Conservation (phyloP, 2,888 invertebrate species). For the Eilema caniola region DNA sequence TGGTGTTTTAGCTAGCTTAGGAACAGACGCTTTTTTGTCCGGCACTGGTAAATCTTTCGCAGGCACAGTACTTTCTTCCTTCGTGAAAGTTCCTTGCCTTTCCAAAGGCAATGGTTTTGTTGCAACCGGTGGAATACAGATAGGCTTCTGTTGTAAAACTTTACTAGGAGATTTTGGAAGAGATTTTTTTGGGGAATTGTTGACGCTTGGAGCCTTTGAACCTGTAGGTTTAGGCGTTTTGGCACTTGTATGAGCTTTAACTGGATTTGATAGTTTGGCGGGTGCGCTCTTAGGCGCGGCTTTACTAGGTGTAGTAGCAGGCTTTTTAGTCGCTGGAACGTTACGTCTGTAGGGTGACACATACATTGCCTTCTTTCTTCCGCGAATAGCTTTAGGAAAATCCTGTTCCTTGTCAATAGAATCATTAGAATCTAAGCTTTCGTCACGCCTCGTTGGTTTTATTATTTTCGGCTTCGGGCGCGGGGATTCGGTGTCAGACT, state of each 20-base stretch:
- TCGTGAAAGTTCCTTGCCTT: constrained; percentile 96
- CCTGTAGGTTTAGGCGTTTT: constrained; percentile 64
- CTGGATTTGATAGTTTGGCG: constrained; percentile 51
- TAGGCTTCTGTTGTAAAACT: constrained; percentile 58
- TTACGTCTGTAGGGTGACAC: constrained; percentile 86
- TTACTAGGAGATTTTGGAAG: constrained; percentile 70
- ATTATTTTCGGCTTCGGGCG: constrained; percentile 87
- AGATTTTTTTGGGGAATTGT: constrained; percentile 76
- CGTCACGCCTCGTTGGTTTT: constrained; percentile 82
- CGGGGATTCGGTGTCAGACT: constrained; percentile 76
- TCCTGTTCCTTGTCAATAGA: constrained; percentile 77
- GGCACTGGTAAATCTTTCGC: constrained; percentile 73
- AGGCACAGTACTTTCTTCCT: constrained; percentile 89
- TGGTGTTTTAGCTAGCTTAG: constrained; percentile 61
- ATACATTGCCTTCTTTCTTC: constrained; percentile 90
- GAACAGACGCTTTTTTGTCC: constrained; percentile 62
- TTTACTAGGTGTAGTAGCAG: constrained; percentile 52
- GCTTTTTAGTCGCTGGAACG: constrained; percentile 69
- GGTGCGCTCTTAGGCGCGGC: constrained; percentile 58
- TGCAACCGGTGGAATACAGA: constrained; percentile 61
- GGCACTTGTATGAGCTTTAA: constrained; percentile 68
- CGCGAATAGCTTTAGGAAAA: constrained; percentile 88
- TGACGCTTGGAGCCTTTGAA: constrained; percentile 64
- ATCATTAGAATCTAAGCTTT: constrained; percentile 80
- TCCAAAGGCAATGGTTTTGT: constrained; percentile 87